Conservation (phyloP, 2,113 vertebrate genomes). For the Tonatia bakeri region DNA sequence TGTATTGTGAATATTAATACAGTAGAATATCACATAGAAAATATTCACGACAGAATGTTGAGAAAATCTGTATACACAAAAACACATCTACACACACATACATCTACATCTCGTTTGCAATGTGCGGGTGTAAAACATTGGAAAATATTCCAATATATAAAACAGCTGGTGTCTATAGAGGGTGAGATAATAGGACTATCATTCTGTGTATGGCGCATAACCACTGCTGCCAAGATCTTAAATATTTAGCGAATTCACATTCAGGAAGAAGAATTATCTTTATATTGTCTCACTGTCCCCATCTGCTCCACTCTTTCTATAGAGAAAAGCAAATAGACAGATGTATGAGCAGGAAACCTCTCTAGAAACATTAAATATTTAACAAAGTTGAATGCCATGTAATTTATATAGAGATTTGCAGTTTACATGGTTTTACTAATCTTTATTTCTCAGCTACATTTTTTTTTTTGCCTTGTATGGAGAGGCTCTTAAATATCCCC, state of each 20-base stretch:
- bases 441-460: constrained; percentile 36
- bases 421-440: constrained; percentile 33
- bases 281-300: constrained; percentile 41
- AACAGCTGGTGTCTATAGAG: constrained; percentile 17
- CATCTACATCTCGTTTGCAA: neutral
- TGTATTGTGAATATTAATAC: neutral
- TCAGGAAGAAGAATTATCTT: constrained; percentile 55
- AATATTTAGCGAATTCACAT: constrained; percentile 51
- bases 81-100: neutral
- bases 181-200: neutral
- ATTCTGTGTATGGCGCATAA: neutral
- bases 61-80: neutral
- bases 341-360: constrained; percentile 44
- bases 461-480: neutral
- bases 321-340: constrained; percentile 61
- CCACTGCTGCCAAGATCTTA: constrained; percentile 3
- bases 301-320: constrained; percentile 53
- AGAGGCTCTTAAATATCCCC: neutral
- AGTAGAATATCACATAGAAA: neutral
- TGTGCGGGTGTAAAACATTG: neutral
- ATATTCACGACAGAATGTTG: neutral
- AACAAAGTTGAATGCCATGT: constrained; percentile 36
- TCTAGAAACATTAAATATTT: constrained; percentile 67
- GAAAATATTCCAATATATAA: neutral
- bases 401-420: constrained; percentile 53